A percentile compares a stretch with the other conserved stretches of the same genome.
phyloP scores from a whole-genome alignment of 2,888 invertebrate genomes.

The Phlogophora meticulosa region DNA sequence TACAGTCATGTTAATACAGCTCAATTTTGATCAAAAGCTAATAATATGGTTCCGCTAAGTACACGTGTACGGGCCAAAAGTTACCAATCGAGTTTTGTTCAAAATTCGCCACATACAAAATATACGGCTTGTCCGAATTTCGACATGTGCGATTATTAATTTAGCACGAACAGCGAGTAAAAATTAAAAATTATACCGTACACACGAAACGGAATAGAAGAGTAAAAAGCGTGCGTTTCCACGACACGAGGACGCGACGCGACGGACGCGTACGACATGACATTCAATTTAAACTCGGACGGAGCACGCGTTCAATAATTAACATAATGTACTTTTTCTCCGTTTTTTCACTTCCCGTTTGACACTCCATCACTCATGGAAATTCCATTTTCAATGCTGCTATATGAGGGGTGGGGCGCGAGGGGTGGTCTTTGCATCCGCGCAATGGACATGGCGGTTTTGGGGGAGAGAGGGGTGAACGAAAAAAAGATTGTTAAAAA shows the following conservation, averaged over 20 bases:
- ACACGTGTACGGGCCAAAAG: conserved; percentile 54
- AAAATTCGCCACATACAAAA: conserved; percentile 62
- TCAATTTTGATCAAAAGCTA: conserved; percentile 49
- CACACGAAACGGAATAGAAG: conserved; percentile 75
- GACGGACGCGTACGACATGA: conserved; percentile 83
- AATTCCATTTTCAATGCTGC: conserved; percentile 91
- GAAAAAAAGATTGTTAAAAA: conserved; percentile 91
- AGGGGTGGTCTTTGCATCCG: conserved; percentile 90
- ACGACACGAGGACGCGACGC: conserved; percentile 66
- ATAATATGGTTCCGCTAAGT: conserved; percentile 49
- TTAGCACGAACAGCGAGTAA: conserved; percentile 66
- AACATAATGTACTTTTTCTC: conserved; percentile 91
- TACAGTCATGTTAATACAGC: conserved; percentile 36
- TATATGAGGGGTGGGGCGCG: conserved; percentile 84
- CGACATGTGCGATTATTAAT: conserved; percentile 67
- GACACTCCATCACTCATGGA: conserved; percentile 92
- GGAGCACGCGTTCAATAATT: conserved; percentile 89
- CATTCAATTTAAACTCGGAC: conserved; percentile 90
- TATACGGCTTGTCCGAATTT: conserved; percentile 61
- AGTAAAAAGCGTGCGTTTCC: conserved; percentile 76
- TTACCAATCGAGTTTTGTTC: conserved; percentile 62
- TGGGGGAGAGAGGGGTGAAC: conserved; percentile 85
- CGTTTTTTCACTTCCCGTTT: conserved; percentile 90
- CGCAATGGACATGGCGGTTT: conserved; percentile 90
- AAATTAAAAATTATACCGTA: conserved; percentile 75